Base-by-base conservation (phyloP, 2,888 invertebrate genomes). In the Drosophila algonquin region DNA sequence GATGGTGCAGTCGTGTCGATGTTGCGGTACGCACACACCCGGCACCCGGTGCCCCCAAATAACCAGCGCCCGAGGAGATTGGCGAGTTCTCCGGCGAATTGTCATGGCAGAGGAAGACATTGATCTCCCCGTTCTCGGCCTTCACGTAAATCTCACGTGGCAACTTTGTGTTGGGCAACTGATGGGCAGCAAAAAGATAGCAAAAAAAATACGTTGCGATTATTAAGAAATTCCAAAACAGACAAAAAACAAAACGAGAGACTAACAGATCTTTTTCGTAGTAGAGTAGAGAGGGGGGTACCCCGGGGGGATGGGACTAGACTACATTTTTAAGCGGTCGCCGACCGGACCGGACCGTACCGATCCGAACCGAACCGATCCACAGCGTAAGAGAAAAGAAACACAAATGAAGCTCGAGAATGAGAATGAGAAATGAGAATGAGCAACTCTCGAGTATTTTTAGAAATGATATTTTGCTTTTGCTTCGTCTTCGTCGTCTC, bases 81-180 rank as follows among this genome's bases (percentile, higher is more conserved):
- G 91, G 91, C 62, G 92, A 91, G 77, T 81, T 93, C 79, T 92
- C 92, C 24, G 92, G 91, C 72, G 92, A 93, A 89, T 95, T 95
- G 89, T 98, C 98, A 55, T 98, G 98, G 94, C 98, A 98, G 76
- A 98, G 94, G 93, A 96, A 98, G 69, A 98, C 98, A 93, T 98
- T 98, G 81, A 98, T 98, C 92, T 98, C 97, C 64, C 97, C 98
- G 81, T 95, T 95, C 86, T 95, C 95, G 83, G 98, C 97, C 93
- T 97, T 97, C 93, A 98, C 94, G 93, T 97, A 96, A 92, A 98
- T 98, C 93, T 96, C 94, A 90, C 95, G 95, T 75, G 94, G 95
- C 86, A 94, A 94, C 77, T 94, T 94, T 90, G 94, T 93, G 85
- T 93, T 93, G 69, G 94, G 95, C 80, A 95, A 94, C 95, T 95